phyloP scores from a whole-genome alignment of 2,888 invertebrate genomes.

The Microplitis deprimator region DNA sequence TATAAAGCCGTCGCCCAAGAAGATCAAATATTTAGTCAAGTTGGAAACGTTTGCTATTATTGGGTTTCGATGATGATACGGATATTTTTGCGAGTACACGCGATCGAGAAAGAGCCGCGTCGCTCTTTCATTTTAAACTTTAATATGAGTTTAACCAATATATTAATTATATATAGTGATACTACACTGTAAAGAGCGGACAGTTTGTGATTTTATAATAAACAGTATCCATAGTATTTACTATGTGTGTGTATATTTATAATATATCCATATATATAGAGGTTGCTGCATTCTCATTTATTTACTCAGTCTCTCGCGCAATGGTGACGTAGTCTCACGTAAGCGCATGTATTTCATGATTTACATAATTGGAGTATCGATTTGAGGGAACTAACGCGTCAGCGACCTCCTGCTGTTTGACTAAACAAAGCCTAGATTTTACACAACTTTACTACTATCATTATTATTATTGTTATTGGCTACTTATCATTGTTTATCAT shows the following conservation, averaged over 20 bases:
- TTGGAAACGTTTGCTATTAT: not conserved
- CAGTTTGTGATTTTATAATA: too few relatives aligned
- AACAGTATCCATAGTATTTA: too few relatives aligned
- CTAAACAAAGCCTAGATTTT: slow-evolving; percentile 3
- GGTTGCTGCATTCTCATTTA: not conserved
- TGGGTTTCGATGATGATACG: not conserved
- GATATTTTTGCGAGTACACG: not conserved
- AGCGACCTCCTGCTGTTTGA: slow-evolving; percentile 31
- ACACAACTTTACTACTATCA: not conserved
- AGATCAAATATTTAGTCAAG: slow-evolving; percentile 1
- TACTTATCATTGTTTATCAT: slow-evolving; percentile 6
- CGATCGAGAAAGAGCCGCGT: not conserved
- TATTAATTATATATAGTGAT: not conserved
- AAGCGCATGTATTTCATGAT: slow-evolving; percentile 40
- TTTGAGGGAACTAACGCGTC: slow-evolving; percentile 38
- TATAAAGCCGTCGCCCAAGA: not conserved
- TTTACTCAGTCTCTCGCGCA: not conserved
- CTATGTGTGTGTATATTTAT: not conserved
- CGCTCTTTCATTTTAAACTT: not conserved
- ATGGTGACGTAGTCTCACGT: slow-evolving; percentile 21
- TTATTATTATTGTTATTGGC: not conserved
- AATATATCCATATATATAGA: not conserved
- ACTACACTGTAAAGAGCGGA: too few relatives aligned
- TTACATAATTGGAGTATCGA: slow-evolving; percentile 44
- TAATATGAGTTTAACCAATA: not conserved